Base-by-base conservation (phyloP, 2,888 invertebrate genomes). In the Macaria notata region DNA sequence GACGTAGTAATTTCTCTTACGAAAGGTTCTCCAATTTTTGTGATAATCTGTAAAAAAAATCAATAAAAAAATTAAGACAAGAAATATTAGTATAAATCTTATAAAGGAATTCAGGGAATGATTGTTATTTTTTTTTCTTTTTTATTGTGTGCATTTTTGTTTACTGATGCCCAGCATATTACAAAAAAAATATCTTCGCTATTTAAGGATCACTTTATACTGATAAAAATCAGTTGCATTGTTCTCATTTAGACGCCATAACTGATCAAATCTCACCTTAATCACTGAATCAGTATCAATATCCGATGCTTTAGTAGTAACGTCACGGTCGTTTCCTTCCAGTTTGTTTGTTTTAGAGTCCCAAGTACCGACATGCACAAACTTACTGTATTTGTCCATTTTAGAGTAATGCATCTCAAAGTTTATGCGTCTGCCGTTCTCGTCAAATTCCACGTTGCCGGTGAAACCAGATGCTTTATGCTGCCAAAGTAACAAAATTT, bases 371-470 rank as follows among this genome's bases (percentile, higher is more conserved):
- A 91, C 82, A 64, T 88, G 86, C 62, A 88, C 80, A 71, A 93
- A 93, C 55, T 94, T 73, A 79, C 95, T 93, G 50, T 94, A 79
- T 66, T 71, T 76, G 62, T 78, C 80, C 45, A 89, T 65, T 72
- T 88, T 90, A 4, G 88, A 88, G 65, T 95, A 89, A 79, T 94
- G 86, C 59, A 96, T 66, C 46, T 84, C 86, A 73, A 96, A 93
- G 76, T 93, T 81, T 61, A 85, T 85, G 71, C 95, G 79, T 75
- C 93, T 92, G 43, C 97, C 97, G 61, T 92, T 73, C 36, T 93
- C 84, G 70, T 95, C 94, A 71, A 96, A 95, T 53, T 88, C 84
- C 54, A 96, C 93, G 3, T 88, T 77, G 5, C 96, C 96, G 0
- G 95, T 94, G 48, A 94, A 84, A 2, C 95, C 95, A 56, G 84